A percentile compares a stretch with the other conserved stretches of the same genome.
Conservation (phyloP, 1,140 invertebrate genomes). For the Lasioglossum albipes region DNA sequence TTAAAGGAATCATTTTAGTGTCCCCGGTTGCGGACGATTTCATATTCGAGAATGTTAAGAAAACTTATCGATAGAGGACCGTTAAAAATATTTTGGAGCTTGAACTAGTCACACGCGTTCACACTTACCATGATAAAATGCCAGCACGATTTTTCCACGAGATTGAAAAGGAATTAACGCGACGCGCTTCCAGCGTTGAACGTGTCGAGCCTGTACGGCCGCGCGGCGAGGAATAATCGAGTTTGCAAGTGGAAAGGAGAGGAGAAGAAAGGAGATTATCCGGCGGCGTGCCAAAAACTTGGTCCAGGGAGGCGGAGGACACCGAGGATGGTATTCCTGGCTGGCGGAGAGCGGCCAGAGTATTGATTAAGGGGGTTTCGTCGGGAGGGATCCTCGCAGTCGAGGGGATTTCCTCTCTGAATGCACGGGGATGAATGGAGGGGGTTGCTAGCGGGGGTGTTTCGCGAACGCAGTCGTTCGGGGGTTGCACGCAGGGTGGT, state of each 20-base stretch:
- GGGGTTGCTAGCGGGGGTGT: constrained; percentile 37
- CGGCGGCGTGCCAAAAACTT: constrained; percentile 29
- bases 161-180: too few relatives aligned
- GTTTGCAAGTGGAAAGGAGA: not conserved
- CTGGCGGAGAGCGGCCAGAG: constrained; percentile 59
- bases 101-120: too few relatives aligned
- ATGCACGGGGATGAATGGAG: constrained; percentile 49
- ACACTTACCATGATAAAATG: too few relatives aligned
- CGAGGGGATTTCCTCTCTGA: constrained; percentile 57
- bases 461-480: not conserved
- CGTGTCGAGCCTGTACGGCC: not conserved
- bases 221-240: not conserved
- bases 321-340: constrained; percentile 50
- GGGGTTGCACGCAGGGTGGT: constrained; percentile 21
- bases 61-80: too few relatives aligned
- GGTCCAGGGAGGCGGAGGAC: constrained; percentile 55
- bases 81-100: too few relatives aligned
- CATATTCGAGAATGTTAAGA: too few relatives aligned
- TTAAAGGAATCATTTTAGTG: too few relatives aligned
- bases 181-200: too few relatives aligned
- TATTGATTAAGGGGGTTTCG: constrained; percentile 66
- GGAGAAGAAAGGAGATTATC: not conserved
- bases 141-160: too few relatives aligned
- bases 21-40: too few relatives aligned
- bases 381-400: constrained; percentile 48